A percentile compares a stretch with the other conserved stretches of the same genome.
Evolutionary conservation across 2,113 vertebrate genomes (phyloP).

Genomic region (Rhineura floridana): DNA sequence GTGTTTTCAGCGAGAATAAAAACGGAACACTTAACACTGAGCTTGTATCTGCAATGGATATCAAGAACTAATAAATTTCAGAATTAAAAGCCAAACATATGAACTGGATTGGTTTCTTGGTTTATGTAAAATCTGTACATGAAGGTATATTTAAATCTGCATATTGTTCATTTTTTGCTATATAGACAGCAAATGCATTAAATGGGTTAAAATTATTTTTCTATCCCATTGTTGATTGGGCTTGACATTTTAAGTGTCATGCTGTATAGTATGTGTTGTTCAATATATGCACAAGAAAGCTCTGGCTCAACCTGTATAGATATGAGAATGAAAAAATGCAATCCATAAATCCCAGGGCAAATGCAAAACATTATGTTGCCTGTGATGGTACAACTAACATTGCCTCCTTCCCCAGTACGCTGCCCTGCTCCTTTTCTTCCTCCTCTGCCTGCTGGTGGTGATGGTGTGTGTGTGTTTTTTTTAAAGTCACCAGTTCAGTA

Average conservation of each 20-base stretch:
- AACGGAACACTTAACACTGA: slow-evolving; percentile 78
- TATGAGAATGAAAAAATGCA: slow-evolving; percentile 1
- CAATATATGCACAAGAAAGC: neutral
- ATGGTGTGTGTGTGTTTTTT: too few relatives aligned
- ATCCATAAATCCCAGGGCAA: neutral
- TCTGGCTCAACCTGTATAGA: neutral
- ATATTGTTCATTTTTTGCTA: slow-evolving; percentile 57
- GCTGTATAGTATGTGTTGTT: neutral
- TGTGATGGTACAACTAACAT: neutral
- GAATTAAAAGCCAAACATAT: slow-evolving; percentile 77
- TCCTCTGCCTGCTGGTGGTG: too few relatives aligned
- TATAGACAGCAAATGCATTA: slow-evolving; percentile 39
- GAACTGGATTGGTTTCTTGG: slow-evolving; percentile 54
- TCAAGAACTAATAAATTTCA: slow-evolving; percentile 75
- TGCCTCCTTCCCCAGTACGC: neutral
- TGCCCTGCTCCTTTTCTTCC: neutral
- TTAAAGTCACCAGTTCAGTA: too few relatives aligned
- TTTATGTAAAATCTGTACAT: slow-evolving; percentile 78
- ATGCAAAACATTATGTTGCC: neutral
- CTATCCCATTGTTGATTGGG: neutral
- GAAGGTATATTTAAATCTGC: slow-evolving; percentile 71
- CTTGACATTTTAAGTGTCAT: slow-evolving; percentile 7
- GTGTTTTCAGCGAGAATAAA: slow-evolving; percentile 74
- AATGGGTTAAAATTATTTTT: slow-evolving; percentile 30
- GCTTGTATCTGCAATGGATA: slow-evolving; percentile 70